A percentile compares a stretch with the other conserved stretches of the same genome.
Conservation (phyloP, 2,797 vertebrate species). For the Dendrocincla tyrannina region DNA sequence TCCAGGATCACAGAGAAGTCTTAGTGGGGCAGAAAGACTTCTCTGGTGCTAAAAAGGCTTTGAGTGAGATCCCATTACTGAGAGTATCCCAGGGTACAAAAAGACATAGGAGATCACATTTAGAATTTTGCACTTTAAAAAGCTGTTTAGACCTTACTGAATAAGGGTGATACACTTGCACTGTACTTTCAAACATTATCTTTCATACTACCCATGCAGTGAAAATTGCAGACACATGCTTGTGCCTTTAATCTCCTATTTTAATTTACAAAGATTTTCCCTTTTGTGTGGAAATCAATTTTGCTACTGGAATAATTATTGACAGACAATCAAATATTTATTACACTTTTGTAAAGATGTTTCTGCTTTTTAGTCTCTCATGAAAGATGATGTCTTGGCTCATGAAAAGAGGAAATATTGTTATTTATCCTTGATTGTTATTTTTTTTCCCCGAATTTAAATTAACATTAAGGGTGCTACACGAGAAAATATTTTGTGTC, state of each 20-base stretch:
- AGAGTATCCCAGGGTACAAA: neutral
- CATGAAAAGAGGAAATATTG: neutral
- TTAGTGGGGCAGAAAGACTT: neutral
- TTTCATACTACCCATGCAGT: neutral
- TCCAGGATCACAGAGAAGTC: slow-evolving; percentile 33
- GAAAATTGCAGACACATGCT: neutral
- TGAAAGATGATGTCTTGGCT: neutral
- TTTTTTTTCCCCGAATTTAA: neutral
- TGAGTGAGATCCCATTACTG: slow-evolving; percentile 12
- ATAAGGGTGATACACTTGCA: neutral
- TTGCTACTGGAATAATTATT: neutral
- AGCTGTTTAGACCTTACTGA: neutral
- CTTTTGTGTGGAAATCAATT: neutral
- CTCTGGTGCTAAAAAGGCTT: slow-evolving; percentile 32
- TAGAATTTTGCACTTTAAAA: neutral
- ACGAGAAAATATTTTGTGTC: neutral
- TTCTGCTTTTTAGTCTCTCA: neutral
- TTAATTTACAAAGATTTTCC: neutral
- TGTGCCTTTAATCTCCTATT: neutral
- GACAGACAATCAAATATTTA: neutral
- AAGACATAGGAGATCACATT: neutral
- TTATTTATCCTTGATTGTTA: neutral
- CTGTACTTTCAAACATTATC: neutral
- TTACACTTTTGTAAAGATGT: neutral
- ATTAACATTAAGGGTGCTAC: neutral